phyloP scores from a whole-genome alignment of 35 echinoderm and acorn worm species.

The Stichopus chloronotus region DNA sequence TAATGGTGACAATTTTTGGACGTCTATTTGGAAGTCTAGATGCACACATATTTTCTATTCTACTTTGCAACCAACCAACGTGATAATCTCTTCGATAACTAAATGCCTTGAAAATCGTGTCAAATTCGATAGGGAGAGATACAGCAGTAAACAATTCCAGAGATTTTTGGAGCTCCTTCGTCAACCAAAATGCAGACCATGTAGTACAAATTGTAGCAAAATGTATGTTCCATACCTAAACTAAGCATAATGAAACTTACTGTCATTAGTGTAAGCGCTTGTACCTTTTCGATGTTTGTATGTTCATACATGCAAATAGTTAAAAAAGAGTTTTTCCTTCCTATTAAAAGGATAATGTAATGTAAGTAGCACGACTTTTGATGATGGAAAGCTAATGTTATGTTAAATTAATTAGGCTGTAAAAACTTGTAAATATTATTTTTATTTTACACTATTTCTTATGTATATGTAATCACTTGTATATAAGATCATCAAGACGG shows the following conservation, averaged over 20 bases:
- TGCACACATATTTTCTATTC: background rate
- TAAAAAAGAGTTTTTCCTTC: background rate
- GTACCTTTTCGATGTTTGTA: background rate
- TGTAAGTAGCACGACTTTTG: background rate
- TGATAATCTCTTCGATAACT: too few species aligned
- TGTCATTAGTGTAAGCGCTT: too few species aligned
- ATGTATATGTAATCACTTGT: too few species aligned
- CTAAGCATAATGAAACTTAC: too few species aligned
- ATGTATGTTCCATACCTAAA: too few species aligned
- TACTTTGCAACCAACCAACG: background rate
- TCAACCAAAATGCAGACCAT: background rate
- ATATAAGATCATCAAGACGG: too few species aligned
- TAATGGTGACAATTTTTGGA: background rate
- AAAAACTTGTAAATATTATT: background rate
- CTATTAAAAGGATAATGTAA: background rate
- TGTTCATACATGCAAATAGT: background rate
- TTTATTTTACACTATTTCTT: too few species aligned
- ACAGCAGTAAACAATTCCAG: background rate
- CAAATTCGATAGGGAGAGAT: background rate
- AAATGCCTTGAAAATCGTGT: too few species aligned
- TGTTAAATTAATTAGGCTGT: slow-evolving; percentile 3
- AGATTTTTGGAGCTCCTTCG: background rate
- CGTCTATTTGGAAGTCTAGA: too few species aligned
- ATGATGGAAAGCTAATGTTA: background rate
- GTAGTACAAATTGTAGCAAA: too few species aligned